Conservation (phyloP, 2,113 vertebrate genomes). For the Struthio camelus region DNA sequence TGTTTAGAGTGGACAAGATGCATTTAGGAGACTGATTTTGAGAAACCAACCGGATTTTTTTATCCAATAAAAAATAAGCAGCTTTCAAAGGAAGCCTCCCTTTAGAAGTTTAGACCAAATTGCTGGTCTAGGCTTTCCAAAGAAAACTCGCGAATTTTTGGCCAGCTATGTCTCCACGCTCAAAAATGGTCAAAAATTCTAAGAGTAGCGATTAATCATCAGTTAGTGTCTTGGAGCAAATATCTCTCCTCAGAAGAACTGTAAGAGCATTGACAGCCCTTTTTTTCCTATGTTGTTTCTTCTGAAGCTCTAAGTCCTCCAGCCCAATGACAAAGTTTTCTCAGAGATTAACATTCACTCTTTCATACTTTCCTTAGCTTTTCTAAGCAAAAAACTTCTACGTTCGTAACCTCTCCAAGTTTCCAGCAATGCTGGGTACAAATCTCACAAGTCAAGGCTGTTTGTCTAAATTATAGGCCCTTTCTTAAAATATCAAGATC, state of each 20-base stretch:
- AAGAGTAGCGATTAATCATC: accelerated
- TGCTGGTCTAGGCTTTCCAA: not conserved
- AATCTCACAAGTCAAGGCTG: not conserved
- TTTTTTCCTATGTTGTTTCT: not conserved
- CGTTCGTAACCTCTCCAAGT: not conserved
- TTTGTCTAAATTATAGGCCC: not conserved
- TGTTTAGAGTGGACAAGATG: not conserved
- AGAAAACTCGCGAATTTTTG: not conserved
- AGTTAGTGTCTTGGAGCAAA: not conserved
- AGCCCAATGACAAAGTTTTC: not conserved
- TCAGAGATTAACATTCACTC: not conserved
- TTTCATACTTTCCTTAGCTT: not conserved
- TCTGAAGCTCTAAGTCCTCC: not conserved
- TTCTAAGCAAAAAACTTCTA: not conserved
- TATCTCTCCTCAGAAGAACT: not conserved
- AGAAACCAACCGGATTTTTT: not conserved
- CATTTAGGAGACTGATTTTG: not conserved
- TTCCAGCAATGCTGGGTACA: not conserved
- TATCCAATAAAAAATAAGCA: not conserved
- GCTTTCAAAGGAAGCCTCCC: not conserved
- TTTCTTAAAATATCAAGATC: not conserved
- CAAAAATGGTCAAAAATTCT: not conserved
- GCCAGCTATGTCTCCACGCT: not conserved
- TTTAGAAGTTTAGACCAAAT: not conserved
- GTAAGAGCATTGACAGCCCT: not conserved